Evolutionary conservation across 2,888 invertebrate species (phyloP).

Genomic region (Ferdinandea cuprea): DNA sequence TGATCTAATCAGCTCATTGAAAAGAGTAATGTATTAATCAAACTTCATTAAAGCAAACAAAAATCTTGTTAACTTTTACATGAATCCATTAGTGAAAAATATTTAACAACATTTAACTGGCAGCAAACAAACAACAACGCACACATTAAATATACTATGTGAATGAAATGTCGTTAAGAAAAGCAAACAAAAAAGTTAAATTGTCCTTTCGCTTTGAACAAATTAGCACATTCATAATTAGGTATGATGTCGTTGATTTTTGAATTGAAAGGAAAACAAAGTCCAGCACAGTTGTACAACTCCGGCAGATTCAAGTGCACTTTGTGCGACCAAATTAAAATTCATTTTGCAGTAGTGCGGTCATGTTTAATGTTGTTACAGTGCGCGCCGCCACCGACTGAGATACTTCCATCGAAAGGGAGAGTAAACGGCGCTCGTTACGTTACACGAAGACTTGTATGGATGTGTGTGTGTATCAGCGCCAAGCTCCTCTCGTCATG

Average conservation of each 20-base stretch:
- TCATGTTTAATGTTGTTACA: constrained; percentile 43
- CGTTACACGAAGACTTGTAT: not conserved
- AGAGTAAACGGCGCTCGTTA: constrained; percentile 51
- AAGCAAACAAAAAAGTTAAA: constrained; percentile 30
- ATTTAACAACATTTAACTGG: not conserved
- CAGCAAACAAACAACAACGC: not conserved
- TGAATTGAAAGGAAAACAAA: too few species aligned
- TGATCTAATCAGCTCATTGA: too few species aligned
- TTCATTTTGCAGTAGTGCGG: constrained; percentile 41
- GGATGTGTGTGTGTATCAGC: constrained; percentile 1
- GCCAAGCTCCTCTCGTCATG: constrained; percentile 30
- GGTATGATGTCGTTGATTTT: not conserved
- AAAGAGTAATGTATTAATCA: not conserved
- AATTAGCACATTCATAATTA: not conserved
- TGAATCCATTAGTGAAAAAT: not conserved
- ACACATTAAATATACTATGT: not conserved
- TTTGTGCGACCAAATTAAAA: constrained; percentile 50
- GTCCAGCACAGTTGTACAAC: constrained; percentile 39
- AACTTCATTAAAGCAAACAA: not conserved
- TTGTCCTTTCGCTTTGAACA: not conserved
- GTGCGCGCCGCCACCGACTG: not conserved
- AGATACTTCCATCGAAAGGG: constrained; percentile 65
- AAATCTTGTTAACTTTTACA: not conserved
- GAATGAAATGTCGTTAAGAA: constrained; percentile 3
- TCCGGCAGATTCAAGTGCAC: constrained; percentile 43